Conservation (phyloP, 2,888 invertebrate species). For the Acanthosepion lycidas region DNA sequence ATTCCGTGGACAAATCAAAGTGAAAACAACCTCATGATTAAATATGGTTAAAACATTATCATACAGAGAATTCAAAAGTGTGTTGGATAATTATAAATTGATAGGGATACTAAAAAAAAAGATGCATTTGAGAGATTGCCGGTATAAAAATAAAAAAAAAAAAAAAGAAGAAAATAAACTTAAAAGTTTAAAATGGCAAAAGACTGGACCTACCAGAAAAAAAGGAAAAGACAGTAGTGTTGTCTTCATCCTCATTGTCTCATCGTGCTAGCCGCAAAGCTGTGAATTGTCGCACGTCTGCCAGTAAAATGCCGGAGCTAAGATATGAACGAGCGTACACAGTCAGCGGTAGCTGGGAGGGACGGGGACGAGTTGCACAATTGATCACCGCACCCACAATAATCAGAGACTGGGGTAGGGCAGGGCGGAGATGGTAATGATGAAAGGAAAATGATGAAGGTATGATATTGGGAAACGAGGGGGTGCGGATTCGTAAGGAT, state of each 20-base stretch:
- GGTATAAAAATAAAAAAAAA: too few relatives aligned
- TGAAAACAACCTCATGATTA: too few relatives aligned
- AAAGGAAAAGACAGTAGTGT: not conserved
- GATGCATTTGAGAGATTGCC: too few relatives aligned
- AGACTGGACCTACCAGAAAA: not conserved
- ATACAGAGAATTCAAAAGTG: too few relatives aligned
- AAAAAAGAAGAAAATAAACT: too few relatives aligned
- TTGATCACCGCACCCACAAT: not conserved
- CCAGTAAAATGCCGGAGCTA: not conserved
- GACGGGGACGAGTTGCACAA: not conserved
- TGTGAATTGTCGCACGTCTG: not conserved
- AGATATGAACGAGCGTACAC: not conserved
- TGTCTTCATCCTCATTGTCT: slow-evolving; percentile 9
- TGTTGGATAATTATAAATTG: too few relatives aligned
- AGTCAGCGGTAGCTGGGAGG: not conserved
- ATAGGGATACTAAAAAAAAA: too few relatives aligned
- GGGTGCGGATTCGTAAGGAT: not conserved
- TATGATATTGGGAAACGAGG: not conserved
- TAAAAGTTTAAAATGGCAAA: not conserved
- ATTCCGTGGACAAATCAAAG: too few relatives aligned
- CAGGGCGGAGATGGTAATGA: not conserved
- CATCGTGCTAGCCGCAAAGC: not conserved
- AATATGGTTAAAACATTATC: too few relatives aligned
- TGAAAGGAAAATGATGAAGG: not conserved
- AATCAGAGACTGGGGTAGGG: not conserved